phyloP scores from a whole-genome alignment of 2,888 invertebrate genomes.

The Dryobotodes eremita region DNA sequence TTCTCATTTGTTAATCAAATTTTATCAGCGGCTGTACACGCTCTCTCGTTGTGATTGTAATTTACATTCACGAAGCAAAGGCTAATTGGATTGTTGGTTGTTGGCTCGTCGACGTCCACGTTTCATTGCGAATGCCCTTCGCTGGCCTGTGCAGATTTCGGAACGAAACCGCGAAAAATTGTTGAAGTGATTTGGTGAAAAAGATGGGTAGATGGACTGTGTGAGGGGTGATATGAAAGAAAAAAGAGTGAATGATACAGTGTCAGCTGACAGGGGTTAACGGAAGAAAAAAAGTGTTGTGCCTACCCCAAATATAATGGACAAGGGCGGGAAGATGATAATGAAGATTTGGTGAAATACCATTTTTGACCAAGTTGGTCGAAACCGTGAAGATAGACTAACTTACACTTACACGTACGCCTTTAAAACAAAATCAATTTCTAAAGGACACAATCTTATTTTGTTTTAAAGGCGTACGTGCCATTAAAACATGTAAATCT shows the following conservation, averaged over 20 bases:
- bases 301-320: not conserved
- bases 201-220: not conserved
- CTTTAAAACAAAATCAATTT: too few relatives aligned
- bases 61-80: conserved; percentile 74
- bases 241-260: not conserved
- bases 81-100: conserved; percentile 78
- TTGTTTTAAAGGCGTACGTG: too few relatives aligned
- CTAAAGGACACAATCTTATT: too few relatives aligned
- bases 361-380: not conserved
- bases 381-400: too few relatives aligned
- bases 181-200: not conserved
- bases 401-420: too few relatives aligned
- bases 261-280: not conserved
- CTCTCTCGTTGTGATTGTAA: conserved; percentile 72
- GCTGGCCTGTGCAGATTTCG: conserved; percentile 27
- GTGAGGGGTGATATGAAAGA: not conserved
- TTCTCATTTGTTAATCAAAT: conserved; percentile 68
- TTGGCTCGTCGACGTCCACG: conserved; percentile 53
- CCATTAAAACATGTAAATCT: too few relatives aligned
- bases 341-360: not conserved
- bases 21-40: conserved; percentile 64
- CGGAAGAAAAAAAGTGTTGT: not conserved
- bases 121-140: conserved; percentile 60
- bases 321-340: not conserved
- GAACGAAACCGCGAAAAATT: conserved; percentile 17